Percentiles rank a stretch among this genome's conserved stretches.
Conservation (phyloP, 2,888 invertebrate species). For the Macrophya alboannulata region DNA sequence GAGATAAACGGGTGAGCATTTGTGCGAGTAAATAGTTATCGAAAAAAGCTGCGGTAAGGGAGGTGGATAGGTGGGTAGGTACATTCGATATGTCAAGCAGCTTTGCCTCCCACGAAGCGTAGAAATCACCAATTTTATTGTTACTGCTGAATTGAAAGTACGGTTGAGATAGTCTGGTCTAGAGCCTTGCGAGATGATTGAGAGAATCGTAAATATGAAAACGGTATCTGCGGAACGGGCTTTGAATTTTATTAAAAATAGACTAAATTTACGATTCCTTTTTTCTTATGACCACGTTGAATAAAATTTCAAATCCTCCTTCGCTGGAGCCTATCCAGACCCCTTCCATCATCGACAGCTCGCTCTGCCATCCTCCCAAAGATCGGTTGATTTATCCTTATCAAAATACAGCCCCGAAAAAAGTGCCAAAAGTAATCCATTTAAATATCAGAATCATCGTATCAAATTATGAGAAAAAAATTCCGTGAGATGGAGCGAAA, state of each 20-base stretch:
- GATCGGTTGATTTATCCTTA: background rate
- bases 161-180: conserved; percentile 3
- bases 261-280: conserved; percentile 37
- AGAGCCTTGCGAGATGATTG: conserved; percentile 40
- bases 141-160: conserved; percentile 46
- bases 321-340: background rate
- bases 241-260: conserved; percentile 52
- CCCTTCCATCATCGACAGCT: conserved; percentile 14
- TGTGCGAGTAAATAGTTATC: conserved; percentile 25
- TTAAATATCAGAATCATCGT: too few species aligned
- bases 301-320: conserved; percentile 10
- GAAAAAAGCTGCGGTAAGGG: background rate
- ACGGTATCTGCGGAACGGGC: conserved; percentile 29
- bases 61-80: background rate
- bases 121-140: conserved; percentile 40
- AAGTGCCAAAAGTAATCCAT: too few species aligned
- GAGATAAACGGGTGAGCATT: conserved; percentile 7
- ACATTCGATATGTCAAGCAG: conserved; percentile 47
- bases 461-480: too few species aligned
- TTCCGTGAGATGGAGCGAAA: too few species aligned
- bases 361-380: background rate
- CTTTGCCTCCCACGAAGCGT: conserved; percentile 36
- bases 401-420: background rate
- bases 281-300: background rate
- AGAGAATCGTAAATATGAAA: conserved; percentile 45